Evolutionary conservation across 2,113 vertebrate genomes (phyloP).

Genomic region (Eclectus roratus): DNA sequence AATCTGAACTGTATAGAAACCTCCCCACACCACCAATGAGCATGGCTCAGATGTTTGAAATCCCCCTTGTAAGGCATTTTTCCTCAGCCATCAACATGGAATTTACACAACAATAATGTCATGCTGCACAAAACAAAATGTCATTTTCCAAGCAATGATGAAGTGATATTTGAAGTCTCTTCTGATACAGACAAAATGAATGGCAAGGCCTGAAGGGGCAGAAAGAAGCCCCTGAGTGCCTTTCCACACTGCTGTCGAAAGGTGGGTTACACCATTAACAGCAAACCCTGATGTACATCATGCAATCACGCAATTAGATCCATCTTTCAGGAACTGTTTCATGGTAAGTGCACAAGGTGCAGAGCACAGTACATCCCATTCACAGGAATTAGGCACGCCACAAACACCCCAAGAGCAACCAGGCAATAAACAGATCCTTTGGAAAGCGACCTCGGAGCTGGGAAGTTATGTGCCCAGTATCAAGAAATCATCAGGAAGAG

Average conservation of each 20-base stretch:
- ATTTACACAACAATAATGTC: background rate
- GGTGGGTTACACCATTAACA: accelerated
- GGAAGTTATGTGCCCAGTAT: background rate
- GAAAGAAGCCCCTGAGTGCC: background rate
- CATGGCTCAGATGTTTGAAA: background rate
- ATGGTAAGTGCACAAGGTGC: accelerated
- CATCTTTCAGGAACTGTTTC: background rate
- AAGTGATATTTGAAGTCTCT: background rate
- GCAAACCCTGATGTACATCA: background rate
- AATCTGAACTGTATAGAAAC: background rate
- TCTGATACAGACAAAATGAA: background rate
- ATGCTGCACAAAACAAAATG: background rate
- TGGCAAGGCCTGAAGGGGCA: background rate
- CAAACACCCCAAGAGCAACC: background rate
- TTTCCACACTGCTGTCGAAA: background rate
- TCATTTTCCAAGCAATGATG: background rate
- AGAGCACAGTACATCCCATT: background rate
- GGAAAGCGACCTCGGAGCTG: background rate
- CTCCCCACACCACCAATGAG: accelerated
- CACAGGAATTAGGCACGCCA: accelerated
- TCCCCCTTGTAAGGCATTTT: background rate
- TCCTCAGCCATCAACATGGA: background rate
- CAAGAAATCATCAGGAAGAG: background rate
- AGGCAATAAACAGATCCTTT: background rate
- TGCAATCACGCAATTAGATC: accelerated